These are phyloP conservation scores for Apodemus speciosus DNA, from an alignment of 2,113 vertebrate species.

Conservation along the genomic window DNA sequence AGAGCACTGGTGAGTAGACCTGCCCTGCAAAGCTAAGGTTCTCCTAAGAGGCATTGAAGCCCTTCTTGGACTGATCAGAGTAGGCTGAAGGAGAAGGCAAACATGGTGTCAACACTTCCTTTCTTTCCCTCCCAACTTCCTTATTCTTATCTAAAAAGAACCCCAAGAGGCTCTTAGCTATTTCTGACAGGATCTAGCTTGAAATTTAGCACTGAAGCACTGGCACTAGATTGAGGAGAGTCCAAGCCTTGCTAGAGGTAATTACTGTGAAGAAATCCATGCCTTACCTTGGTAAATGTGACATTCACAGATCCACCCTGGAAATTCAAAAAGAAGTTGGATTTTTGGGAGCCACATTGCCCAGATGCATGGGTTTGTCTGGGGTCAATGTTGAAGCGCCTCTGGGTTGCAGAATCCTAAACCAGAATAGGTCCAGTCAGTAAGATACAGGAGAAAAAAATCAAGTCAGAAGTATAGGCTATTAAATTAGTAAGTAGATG, in stretches of 20 bases:
- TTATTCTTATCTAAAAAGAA: constrained; percentile 61
- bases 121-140: not conserved
- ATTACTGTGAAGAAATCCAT: not conserved
- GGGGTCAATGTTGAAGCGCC: constrained; percentile 88
- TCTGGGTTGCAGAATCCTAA: constrained; percentile 76
- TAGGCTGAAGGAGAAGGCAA: constrained; percentile 58
- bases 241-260: accelerated
- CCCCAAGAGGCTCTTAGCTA: constrained; percentile 24
- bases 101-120: constrained; percentile 64
- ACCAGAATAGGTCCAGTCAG: not conserved
- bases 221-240: accelerated
- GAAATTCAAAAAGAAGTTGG: constrained; percentile 87
- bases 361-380: constrained; percentile 81
- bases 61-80: not conserved
- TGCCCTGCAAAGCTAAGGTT: not conserved
- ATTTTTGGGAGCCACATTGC: constrained; percentile 79
- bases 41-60: not conserved
- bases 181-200: not conserved
- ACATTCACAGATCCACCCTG: constrained; percentile 86
- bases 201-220: not conserved
- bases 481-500: not conserved
- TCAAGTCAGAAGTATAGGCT: not conserved
- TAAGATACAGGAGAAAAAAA: not conserved
- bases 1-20: not conserved
- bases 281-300: constrained; percentile 90